A percentile compares a stretch with the other conserved stretches of the same genome.
These are phyloP conservation scores for Erebia aethiops DNA, from an alignment of 2,888 invertebrate species.

Conservation along the genomic window DNA sequence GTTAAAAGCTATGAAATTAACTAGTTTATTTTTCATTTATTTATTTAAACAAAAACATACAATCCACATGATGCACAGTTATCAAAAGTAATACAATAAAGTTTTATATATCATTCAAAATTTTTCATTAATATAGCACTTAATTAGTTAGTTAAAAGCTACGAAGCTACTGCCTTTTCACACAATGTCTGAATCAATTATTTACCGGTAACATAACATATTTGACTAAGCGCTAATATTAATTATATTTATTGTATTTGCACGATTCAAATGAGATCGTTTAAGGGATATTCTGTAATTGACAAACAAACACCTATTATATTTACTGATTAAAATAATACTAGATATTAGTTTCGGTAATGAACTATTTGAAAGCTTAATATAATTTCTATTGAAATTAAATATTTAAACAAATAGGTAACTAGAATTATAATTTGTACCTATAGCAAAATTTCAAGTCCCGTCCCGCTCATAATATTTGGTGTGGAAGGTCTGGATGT, in stretches of 20 bases:
- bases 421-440: too few relatives aligned
- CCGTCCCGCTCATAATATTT: too few relatives aligned
- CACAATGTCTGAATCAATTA: neutral
- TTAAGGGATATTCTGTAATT: constrained; percentile 40
- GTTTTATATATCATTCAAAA: too few relatives aligned
- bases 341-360: constrained; percentile 32
- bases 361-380: constrained; percentile 29
- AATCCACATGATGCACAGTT: too few relatives aligned
- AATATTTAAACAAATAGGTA: neutral
- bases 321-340: constrained; percentile 39
- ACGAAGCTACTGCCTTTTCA: neutral
- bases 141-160: too few relatives aligned
- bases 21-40: too few relatives aligned
- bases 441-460: too few relatives aligned
- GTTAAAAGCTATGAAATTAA: neutral
- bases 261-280: constrained; percentile 34
- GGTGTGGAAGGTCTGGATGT: too few relatives aligned
- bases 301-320: constrained; percentile 40
- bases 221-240: constrained; percentile 36
- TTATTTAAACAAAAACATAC: too few relatives aligned
- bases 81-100: too few relatives aligned
- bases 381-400: neutral
- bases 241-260: constrained; percentile 33
- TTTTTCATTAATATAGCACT: too few relatives aligned
- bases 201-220: constrained; percentile 23